Evolutionary conservation across 2,113 vertebrate species (phyloP).

Genomic region (Sclerurus mexicanus): DNA sequence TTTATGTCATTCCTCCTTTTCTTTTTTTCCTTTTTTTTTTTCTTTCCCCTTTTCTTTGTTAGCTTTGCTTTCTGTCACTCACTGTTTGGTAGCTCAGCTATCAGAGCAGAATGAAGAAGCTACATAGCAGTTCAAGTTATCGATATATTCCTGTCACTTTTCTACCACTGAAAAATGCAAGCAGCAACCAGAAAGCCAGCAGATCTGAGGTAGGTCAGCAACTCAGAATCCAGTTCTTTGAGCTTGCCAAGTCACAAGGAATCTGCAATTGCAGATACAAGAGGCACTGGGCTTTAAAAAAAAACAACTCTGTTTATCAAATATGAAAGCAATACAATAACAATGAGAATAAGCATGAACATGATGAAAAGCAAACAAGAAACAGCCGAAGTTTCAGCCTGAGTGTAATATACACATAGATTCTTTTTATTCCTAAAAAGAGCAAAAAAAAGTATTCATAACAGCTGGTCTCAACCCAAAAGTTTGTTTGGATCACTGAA

Average conservation of each 20-base stretch:
- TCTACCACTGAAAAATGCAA: background rate
- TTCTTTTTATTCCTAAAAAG: slow-evolving; percentile 64
- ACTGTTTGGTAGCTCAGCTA: slow-evolving; percentile 3
- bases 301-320: slow-evolving; percentile 44
- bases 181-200: background rate
- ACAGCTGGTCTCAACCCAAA: slow-evolving; percentile 27
- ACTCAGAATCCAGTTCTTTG: background rate
- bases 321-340: slow-evolving; percentile 65
- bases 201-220: slow-evolving; percentile 1
- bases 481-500: slow-evolving; percentile 54
- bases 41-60: background rate
- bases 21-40: background rate
- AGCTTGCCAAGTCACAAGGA: slow-evolving; percentile 23
- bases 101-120: background rate
- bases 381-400: slow-evolving; percentile 16
- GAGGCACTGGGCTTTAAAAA: background rate
- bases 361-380: slow-evolving; percentile 47
- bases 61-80: slow-evolving; percentile 42
- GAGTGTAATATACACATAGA: slow-evolving; percentile 17
- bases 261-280: slow-evolving; percentile 30
- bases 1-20: background rate
- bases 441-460: slow-evolving; percentile 22
- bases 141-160: background rate
- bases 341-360: slow-evolving; percentile 50
- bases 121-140: background rate